Conservation (phyloP, 2,888 invertebrate species). For the Adelphocoris suturalis region DNA sequence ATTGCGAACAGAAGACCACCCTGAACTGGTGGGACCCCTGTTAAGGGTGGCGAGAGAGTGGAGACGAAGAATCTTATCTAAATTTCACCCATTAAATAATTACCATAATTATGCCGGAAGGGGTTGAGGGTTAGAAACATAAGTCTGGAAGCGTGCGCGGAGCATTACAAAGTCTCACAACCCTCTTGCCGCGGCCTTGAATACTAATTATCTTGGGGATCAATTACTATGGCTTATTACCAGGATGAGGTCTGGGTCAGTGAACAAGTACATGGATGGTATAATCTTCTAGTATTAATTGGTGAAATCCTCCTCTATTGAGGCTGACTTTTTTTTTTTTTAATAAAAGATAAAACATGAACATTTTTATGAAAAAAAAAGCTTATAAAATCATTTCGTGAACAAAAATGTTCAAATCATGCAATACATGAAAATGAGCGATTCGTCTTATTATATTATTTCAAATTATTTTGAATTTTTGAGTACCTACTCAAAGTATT, state of each 20-base stretch:
- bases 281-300: background rate
- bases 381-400: too few species aligned
- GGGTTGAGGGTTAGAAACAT: conserved; percentile 15
- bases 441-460: too few species aligned
- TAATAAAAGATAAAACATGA: too few species aligned
- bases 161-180: conserved; percentile 27
- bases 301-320: background rate
- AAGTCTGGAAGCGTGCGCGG: conserved; percentile 3
- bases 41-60: background rate
- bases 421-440: too few species aligned
- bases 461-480: too few species aligned
- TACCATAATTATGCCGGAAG: conserved; percentile 10
- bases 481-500: too few species aligned
- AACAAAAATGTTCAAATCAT: too few species aligned
- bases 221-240: conserved; percentile 27
- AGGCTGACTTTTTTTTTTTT: too few species aligned
- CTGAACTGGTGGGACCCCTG: background rate
- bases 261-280: background rate
- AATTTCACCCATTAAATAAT: conserved; percentile 27
- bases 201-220: background rate
- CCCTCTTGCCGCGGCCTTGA: conserved; percentile 15
- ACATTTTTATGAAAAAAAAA: too few species aligned
- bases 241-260: background rate
- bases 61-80: conserved; percentile 19
- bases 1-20: background rate